phyloP scores from a whole-genome alignment of 2,113 vertebrate genomes.

The Camelus bactrianus region DNA sequence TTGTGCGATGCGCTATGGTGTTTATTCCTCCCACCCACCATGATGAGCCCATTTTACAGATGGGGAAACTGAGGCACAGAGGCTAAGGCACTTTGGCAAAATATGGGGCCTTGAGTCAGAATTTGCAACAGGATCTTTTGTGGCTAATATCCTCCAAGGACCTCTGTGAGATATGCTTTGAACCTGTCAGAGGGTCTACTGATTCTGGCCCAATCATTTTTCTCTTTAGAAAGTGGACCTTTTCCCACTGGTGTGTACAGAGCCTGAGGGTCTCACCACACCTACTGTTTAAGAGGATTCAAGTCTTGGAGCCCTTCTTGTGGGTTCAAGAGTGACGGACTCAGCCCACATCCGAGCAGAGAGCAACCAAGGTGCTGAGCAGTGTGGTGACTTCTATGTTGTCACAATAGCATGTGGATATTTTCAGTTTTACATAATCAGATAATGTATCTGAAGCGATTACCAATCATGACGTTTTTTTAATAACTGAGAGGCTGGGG shows the following conservation, averaged over 20 bases:
- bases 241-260: not conserved
- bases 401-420: accelerated
- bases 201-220: not conserved
- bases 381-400: accelerated
- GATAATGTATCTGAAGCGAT: not conserved
- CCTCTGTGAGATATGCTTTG: accelerated
- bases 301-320: not conserved
- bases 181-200: not conserved
- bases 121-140: not conserved
- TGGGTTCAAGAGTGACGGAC: not conserved
- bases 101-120: not conserved
- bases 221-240: not conserved
- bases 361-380: accelerated
- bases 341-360: not conserved
- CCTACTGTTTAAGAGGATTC: accelerated
- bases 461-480: not conserved
- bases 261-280: accelerated
- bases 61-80: not conserved
- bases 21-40: not conserved
- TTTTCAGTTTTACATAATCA: not conserved
- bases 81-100: not conserved
- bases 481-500: not conserved
- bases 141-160: accelerated
- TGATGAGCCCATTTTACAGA: not conserved
- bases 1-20: too few species aligned